Conservation (phyloP, 2,888 invertebrate genomes). For the Tipula confusa region DNA sequence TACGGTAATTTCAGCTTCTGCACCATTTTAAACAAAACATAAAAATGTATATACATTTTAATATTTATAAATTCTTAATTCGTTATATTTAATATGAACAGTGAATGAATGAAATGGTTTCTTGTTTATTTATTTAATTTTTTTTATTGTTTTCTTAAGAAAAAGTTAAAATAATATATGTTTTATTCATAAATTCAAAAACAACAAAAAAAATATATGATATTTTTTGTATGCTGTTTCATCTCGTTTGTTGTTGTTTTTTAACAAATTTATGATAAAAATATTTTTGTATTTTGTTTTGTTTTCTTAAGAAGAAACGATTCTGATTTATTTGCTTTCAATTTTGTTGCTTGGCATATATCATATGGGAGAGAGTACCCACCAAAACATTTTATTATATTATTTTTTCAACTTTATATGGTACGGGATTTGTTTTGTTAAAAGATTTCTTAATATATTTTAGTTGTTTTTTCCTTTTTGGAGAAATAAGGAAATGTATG, state of each 20-base stretch:
- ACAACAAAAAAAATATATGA: not conserved
- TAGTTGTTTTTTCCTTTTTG: not conserved
- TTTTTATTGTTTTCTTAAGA: not conserved
- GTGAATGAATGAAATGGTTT: slow-evolving; percentile 1
- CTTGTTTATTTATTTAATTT: not conserved
- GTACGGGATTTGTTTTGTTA: not conserved
- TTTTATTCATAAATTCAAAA: not conserved
- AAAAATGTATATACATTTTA: not conserved
- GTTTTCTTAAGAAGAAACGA: not conserved
- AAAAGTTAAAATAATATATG: not conserved
- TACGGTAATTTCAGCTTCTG: not conserved
- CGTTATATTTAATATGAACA: not conserved
- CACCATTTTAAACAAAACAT: not conserved
- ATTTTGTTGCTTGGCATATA: not conserved
- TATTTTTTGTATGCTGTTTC: not conserved
- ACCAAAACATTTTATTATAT: slow-evolving; percentile 4
- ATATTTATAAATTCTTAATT: not conserved
- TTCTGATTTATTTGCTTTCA: slow-evolving; percentile 12
- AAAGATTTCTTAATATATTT: not conserved
- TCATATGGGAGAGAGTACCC: not conserved
- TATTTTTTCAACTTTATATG: not conserved
- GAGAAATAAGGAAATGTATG: not conserved
- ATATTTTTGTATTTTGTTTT: not conserved
- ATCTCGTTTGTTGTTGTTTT: not conserved
- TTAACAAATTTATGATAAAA: slow-evolving; percentile 16